Evolutionary conservation across 2,888 invertebrate genomes (phyloP).

Genomic region (Girardia tigrina): DNA sequence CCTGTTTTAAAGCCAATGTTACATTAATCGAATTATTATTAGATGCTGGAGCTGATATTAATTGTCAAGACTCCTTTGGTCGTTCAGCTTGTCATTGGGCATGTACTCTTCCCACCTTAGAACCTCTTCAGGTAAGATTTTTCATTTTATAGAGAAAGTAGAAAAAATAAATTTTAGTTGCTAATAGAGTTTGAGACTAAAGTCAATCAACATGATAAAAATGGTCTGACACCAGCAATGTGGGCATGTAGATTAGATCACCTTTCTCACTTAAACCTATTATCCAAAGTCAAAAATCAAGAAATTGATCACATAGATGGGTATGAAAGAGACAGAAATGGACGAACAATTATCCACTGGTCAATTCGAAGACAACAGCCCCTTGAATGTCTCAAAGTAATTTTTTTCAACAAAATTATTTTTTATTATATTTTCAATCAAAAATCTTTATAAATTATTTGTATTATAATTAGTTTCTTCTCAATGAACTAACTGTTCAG

Average conservation of each 20-base stretch:
- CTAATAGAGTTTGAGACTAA: slow-evolving; percentile 42
- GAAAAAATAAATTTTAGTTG: slow-evolving; percentile 40
- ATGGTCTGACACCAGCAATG: slow-evolving; percentile 49
- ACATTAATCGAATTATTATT: slow-evolving; percentile 43
- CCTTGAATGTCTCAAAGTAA: slow-evolving; percentile 47
- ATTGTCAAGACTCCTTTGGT: slow-evolving; percentile 43
- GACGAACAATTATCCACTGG: slow-evolving; percentile 50
- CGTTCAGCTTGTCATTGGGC: slow-evolving; percentile 49
- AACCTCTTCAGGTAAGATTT: slow-evolving; percentile 42
- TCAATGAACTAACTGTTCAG: slow-evolving; percentile 44
- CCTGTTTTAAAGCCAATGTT: slow-evolving; percentile 46
- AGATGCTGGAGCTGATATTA: slow-evolving; percentile 43
- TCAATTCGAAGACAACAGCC: slow-evolving; percentile 46
- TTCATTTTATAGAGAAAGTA: too few relatives aligned
- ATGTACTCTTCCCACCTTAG: slow-evolving; percentile 41
- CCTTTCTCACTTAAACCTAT: slow-evolving; percentile 46
- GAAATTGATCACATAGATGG: slow-evolving; percentile 41
- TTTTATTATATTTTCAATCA: not conserved
- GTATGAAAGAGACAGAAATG: slow-evolving; percentile 45
- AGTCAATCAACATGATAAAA: slow-evolving; percentile 44
- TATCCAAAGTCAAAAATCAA: slow-evolving; percentile 38
- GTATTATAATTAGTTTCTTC: slow-evolving; percentile 42
- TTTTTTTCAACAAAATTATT: not conserved
- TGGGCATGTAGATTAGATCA: slow-evolving; percentile 50
- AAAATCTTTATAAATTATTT: not conserved